These are phyloP conservation scores for Bicyclus anynana DNA, from an alignment of 1,140 invertebrate genomes.

Conservation along the genomic window DNA sequence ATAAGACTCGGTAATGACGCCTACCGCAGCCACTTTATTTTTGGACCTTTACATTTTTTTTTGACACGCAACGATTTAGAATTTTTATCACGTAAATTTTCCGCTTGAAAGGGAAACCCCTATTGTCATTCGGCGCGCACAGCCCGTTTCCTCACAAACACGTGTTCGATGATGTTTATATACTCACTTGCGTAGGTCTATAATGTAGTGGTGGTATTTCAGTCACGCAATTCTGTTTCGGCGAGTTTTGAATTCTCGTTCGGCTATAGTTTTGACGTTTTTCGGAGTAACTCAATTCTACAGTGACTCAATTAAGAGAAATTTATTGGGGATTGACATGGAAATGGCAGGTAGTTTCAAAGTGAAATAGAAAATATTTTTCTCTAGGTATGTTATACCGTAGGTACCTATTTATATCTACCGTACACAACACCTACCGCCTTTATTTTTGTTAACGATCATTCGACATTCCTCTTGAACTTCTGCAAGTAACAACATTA, in stretches of 20 bases:
- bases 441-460: no score
- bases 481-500: no score
- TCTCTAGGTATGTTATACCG: no score
- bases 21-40: slow-evolving; percentile 74
- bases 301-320: slow-evolving; percentile 47
- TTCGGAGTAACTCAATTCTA: slow-evolving; percentile 33
- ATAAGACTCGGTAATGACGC: slow-evolving; percentile 66
- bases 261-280: slow-evolving; percentile 30
- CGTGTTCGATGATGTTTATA: slow-evolving; percentile 63
- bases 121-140: slow-evolving; percentile 66
- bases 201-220: slow-evolving; percentile 57
- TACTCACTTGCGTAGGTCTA: slow-evolving; percentile 30
- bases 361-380: not conserved
- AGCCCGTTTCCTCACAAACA: slow-evolving; percentile 67
- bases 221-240: slow-evolving; percentile 66
- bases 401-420: no score
- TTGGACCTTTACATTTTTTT: slow-evolving; percentile 66
- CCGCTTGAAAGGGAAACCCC: slow-evolving; percentile 71
- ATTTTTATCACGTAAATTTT: slow-evolving; percentile 77
- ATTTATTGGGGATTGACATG: slow-evolving; percentile 49
- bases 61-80: slow-evolving; percentile 71
- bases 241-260: slow-evolving; percentile 49
- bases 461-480: no score
- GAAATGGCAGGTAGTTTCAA: slow-evolving; percentile 9
- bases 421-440: no score